Evolutionary conservation across 2,888 invertebrate species (phyloP).

Genomic region (Plusia festucae): DNA sequence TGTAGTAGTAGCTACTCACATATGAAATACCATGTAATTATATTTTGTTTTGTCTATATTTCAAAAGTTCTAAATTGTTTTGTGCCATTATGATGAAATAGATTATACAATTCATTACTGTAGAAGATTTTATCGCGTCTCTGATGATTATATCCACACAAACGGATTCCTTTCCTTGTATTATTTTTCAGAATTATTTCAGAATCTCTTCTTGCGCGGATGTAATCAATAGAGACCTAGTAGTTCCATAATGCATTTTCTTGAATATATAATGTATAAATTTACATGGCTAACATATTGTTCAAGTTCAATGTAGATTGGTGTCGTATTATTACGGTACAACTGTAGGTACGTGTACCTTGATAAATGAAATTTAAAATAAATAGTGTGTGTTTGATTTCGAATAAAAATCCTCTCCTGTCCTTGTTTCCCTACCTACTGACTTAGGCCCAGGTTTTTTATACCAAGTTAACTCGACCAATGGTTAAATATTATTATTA

Average conservation of each 20-base stretch:
- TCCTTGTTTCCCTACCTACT: not conserved
- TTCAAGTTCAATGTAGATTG: constrained; percentile 66
- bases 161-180: not conserved
- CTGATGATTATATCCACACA: constrained; percentile 39
- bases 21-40: constrained; percentile 53
- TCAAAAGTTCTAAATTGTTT: constrained; percentile 71
- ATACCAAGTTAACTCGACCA: too few relatives aligned
- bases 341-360: constrained; percentile 77
- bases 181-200: constrained; percentile 19
- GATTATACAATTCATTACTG: constrained; percentile 48
- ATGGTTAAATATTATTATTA: too few relatives aligned
- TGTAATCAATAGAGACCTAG: constrained; percentile 40
- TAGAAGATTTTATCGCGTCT: constrained; percentile 28
- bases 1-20: constrained; percentile 56
- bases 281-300: constrained; percentile 63
- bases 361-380: constrained; percentile 77
- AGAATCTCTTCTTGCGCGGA: constrained; percentile 9
- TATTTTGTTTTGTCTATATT: constrained; percentile 57
- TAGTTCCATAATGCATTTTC: constrained; percentile 52
- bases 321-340: constrained; percentile 48
- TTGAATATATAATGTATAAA: constrained; percentile 46
- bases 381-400: constrained; percentile 51
- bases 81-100: constrained; percentile 78
- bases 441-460: too few relatives aligned
- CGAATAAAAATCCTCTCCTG: not conserved